Evolutionary conservation across 2,797 vertebrate species (phyloP).

Genomic region (Odontamblyopus rebecca): DNA sequence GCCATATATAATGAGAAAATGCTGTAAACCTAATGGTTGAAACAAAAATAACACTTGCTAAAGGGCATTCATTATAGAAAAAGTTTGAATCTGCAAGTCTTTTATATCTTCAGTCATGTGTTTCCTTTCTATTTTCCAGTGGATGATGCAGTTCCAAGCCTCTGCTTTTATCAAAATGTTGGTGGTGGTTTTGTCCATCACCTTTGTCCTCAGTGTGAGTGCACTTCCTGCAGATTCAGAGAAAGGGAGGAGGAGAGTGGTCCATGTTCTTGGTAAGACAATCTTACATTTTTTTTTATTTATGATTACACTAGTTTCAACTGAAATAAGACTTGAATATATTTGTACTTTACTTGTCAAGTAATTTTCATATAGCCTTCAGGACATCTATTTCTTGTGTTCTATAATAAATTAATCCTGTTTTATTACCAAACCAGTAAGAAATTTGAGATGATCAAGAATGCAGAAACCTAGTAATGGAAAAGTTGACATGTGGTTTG

Average conservation of each 20-base stretch:
- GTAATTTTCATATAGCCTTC: neutral
- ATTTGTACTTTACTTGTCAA: neutral
- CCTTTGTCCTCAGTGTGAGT: constrained; percentile 51
- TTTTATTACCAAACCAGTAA: neutral
- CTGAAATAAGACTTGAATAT: neutral
- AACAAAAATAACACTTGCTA: neutral
- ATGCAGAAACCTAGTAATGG: neutral
- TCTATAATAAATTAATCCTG: neutral
- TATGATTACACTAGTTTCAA: neutral
- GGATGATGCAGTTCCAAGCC: constrained; percentile 29
- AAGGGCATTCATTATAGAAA: neutral
- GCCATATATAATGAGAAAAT: neutral
- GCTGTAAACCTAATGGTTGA: neutral
- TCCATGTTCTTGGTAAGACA: constrained; percentile 89
- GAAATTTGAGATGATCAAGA: neutral
- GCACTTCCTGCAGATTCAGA: constrained; percentile 60
- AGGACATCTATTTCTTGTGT: neutral
- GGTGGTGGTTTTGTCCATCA: constrained; percentile 51
- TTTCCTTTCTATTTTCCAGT: constrained; percentile 14
- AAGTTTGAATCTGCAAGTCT: neutral
- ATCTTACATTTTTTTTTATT: neutral
- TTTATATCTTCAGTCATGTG: neutral
- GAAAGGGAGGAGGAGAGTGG: constrained; percentile 85
- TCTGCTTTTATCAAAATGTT: constrained; percentile 38
- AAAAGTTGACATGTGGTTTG: constrained; percentile 9